A percentile compares a stretch with the other conserved stretches of the same genome.
Evolutionary conservation across 30 jellyfish, hydroid and myxozoan genomes (phyloP).

Genomic region (Pseudorhiza aurosa): DNA sequence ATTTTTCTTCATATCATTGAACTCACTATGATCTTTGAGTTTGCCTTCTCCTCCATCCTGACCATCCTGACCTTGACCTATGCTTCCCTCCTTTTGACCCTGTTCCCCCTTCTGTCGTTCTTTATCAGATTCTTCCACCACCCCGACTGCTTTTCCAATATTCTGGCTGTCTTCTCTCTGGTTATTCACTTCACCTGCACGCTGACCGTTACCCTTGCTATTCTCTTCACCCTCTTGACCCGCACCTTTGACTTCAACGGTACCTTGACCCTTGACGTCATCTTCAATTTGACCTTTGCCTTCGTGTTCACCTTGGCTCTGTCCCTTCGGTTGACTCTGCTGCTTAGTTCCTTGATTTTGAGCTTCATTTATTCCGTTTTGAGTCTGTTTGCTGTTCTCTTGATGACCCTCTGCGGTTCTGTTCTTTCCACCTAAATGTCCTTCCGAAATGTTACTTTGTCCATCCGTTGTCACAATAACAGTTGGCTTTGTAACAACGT

Average conservation of each 20-base stretch:
- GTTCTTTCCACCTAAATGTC: not conserved
- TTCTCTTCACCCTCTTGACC: not conserved
- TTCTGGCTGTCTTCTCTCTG: not conserved
- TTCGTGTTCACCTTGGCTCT: conserved; percentile 1
- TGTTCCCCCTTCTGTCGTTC: not conserved
- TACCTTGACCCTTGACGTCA: not conserved
- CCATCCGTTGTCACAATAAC: not conserved
- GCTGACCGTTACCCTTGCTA: not conserved
- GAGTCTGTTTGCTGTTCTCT: not conserved
- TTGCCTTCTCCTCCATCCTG: not conserved
- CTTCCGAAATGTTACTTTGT: not conserved
- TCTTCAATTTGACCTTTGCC: not conserved
- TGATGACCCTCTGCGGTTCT: not conserved
- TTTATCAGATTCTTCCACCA: not conserved
- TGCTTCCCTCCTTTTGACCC: not conserved
- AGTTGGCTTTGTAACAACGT: conserved; percentile 30
- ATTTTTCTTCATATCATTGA: not conserved
- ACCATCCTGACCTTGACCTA: not conserved
- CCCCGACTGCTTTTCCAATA: not conserved
- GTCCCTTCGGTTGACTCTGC: not conserved
- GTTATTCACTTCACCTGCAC: not conserved
- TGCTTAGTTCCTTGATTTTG: not conserved
- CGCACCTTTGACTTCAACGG: not conserved
- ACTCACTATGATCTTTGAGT: not conserved
- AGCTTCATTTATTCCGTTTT: not conserved